These are phyloP conservation scores for Apostichopus parvimensis DNA, from an alignment of 35 echinoderm and acorn worm species.

Conservation along the genomic window DNA sequence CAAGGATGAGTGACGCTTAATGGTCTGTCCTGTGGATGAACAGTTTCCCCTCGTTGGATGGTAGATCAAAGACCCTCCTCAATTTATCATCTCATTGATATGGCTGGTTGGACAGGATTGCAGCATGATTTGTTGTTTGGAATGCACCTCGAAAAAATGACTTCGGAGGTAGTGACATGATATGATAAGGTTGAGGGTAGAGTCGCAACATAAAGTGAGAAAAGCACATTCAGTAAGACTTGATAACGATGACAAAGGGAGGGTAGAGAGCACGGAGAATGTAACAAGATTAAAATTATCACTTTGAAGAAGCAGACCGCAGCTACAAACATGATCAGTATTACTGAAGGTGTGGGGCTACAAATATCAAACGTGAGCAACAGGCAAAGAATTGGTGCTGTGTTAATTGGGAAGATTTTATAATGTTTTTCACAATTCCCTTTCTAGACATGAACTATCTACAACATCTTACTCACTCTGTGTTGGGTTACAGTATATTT, in stretches of 20 bases:
- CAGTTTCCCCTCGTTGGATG: not conserved
- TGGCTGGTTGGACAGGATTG: slow-evolving; percentile 5
- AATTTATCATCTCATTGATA: slow-evolving; percentile 45
- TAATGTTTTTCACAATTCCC: no score
- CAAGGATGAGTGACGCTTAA: slow-evolving; percentile 35
- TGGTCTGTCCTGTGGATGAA: slow-evolving; percentile 29
- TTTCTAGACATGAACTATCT: no score
- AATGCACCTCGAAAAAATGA: not conserved
- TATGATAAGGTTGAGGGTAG: no score
- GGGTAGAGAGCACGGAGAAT: not conserved
- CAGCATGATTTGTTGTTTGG: slow-evolving; percentile 51
- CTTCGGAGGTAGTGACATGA: not conserved
- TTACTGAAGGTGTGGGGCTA: no score
- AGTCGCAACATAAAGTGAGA: no score
- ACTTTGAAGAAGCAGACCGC: not conserved
- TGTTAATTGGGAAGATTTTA: no score
- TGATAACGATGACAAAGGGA: not conserved
- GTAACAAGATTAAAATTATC: not conserved
- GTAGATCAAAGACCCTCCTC: not conserved
- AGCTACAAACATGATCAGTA: not conserved
- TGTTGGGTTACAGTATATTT: no score
- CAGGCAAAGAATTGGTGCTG: no score
- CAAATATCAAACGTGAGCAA: not conserved
- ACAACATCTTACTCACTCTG: no score
- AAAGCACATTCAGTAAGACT: no score